phyloP scores from a whole-genome alignment of 2,888 invertebrate species.

The Shargacucullia verbasci region DNA sequence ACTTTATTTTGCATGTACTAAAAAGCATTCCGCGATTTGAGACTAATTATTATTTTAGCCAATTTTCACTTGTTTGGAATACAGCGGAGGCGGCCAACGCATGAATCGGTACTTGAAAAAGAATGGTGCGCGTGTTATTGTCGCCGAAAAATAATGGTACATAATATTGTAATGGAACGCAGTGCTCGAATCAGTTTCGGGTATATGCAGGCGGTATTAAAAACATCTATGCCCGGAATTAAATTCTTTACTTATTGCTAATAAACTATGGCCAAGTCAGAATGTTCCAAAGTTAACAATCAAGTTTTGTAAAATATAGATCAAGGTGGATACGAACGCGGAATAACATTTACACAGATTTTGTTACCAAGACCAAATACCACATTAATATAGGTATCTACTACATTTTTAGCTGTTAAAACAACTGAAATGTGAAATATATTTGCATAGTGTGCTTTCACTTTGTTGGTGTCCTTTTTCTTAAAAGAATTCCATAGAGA shows the following conservation, averaged over 20 bases:
- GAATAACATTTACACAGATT: conserved; percentile 35
- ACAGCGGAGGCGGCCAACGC: no score
- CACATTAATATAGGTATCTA: conserved; percentile 18
- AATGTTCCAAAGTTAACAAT: conserved; percentile 35
- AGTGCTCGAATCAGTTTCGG: conserved; percentile 5
- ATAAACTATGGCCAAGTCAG: conserved; percentile 33
- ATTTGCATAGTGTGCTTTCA: conserved; percentile 20
- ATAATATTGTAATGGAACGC: conserved; percentile 9
- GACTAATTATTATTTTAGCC: conserved; percentile 4
- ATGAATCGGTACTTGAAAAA: no score
- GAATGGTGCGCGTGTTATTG: no score
- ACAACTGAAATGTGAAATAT: conserved; percentile 22
- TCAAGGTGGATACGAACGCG: conserved; percentile 19
- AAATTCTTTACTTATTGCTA: conserved; percentile 32
- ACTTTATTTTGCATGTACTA: not conserved
- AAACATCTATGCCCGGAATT: conserved; percentile 30
- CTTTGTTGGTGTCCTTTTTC: conserved; percentile 20
- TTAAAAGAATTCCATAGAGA: conserved; percentile 22
- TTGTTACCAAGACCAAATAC: conserved; percentile 24
- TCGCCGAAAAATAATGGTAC: no score
- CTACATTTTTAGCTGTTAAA: conserved; percentile 14
- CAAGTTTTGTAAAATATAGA: conserved; percentile 32
- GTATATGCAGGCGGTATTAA: conserved; percentile 9
- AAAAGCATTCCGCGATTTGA: conserved; percentile 1
- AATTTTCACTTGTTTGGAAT: no score